Evolutionary conservation across 2,797 vertebrate genomes (phyloP).

Genomic region (Danionella dracula): DNA sequence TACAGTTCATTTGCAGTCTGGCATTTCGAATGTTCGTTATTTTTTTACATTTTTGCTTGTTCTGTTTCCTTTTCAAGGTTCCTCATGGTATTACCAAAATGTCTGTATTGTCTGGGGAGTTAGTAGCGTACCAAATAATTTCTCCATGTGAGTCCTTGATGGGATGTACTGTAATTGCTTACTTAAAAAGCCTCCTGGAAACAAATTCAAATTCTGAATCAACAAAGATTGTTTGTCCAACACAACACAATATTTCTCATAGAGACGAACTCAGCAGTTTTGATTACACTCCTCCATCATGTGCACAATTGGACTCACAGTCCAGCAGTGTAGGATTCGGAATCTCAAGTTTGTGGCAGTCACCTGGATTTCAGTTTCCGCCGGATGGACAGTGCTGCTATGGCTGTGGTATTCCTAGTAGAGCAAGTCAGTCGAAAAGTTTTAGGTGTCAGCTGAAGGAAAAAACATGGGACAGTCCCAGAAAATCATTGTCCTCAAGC

Average conservation of each 20-base stretch:
- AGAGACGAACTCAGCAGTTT: slow-evolving; percentile 21
- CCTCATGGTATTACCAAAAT: slow-evolving; percentile 1
- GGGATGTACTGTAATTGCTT: slow-evolving; percentile 37
- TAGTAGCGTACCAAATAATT: slow-evolving; percentile 40
- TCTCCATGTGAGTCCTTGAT: slow-evolving; percentile 26
- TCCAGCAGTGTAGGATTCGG: slow-evolving; percentile 8
- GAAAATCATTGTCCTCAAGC: neutral
- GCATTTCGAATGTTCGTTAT: too few relatives aligned
- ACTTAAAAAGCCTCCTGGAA: slow-evolving; percentile 40
- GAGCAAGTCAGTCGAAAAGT: neutral
- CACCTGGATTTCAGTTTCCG: slow-evolving; percentile 15
- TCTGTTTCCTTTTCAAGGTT: slow-evolving; percentile 18
- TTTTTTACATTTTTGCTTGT: neutral
- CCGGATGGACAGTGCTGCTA: neutral
- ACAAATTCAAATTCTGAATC: slow-evolving; percentile 3
- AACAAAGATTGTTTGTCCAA: neutral
- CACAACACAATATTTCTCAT: slow-evolving; percentile 11
- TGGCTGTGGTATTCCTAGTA: neutral
- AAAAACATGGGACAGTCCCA: neutral
- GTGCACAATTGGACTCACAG: slow-evolving; percentile 13
- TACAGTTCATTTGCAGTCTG: too few relatives aligned
- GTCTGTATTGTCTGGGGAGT: slow-evolving; percentile 10
- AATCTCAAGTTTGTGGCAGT: neutral
- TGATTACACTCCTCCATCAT: slow-evolving; percentile 39
- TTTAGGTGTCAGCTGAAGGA: neutral